Evolutionary conservation across 2,113 vertebrate species (phyloP).

Genomic region (Aegotheles bennettii): DNA sequence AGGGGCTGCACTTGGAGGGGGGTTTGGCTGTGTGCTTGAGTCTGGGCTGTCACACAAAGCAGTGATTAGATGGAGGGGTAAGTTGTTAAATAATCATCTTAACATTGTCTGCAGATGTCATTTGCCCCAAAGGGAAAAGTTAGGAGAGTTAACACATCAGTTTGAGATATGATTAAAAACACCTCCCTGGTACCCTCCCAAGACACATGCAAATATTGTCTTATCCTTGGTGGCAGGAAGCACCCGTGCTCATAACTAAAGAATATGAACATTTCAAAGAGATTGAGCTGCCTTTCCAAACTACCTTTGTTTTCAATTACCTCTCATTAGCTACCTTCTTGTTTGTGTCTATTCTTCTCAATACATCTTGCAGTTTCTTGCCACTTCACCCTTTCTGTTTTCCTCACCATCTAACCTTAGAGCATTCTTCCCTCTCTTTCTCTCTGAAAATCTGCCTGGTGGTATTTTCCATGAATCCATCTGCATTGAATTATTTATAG

Average conservation of each 20-base stretch:
- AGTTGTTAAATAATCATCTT: background rate
- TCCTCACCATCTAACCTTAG: slow-evolving; percentile 41
- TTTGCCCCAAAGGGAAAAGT: background rate
- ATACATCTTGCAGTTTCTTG: slow-evolving; percentile 22
- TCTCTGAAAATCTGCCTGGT: slow-evolving; percentile 54
- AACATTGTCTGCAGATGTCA: background rate
- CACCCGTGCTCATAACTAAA: background rate
- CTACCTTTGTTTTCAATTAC: background rate
- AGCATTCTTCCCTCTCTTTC: background rate
- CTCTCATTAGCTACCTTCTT: slow-evolving; percentile 22
- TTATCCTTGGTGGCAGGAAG: background rate
- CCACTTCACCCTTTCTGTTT: slow-evolving; percentile 33
- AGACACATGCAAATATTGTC: background rate
- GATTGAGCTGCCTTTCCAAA: background rate
- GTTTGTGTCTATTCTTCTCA: slow-evolving; percentile 42
- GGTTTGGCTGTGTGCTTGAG: background rate
- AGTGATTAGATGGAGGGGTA: background rate
- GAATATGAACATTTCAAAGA: background rate
- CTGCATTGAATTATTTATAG: slow-evolving; percentile 78
- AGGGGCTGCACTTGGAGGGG: background rate
- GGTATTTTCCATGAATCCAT: slow-evolving; percentile 70
- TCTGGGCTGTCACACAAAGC: background rate
- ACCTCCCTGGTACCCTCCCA: background rate
- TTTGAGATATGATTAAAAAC: background rate
- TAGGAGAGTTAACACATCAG: background rate